Conservation (phyloP, 2,888 invertebrate genomes). For the Troglohyphantes excavatus region DNA sequence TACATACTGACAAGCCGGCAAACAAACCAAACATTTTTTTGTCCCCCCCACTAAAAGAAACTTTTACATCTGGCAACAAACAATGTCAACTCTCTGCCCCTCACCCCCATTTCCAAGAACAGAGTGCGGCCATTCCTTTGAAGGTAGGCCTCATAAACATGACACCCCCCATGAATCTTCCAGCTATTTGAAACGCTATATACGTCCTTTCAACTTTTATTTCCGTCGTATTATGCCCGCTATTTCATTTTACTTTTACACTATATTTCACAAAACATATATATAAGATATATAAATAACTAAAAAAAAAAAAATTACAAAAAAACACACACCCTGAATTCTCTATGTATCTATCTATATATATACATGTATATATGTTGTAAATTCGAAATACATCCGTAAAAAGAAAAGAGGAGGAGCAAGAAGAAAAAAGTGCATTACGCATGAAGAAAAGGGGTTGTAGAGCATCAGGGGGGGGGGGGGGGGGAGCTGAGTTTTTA, state of each 20-base stretch:
- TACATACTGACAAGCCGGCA: no score
- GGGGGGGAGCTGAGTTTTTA: slow-evolving; percentile 50
- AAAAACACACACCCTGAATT: slow-evolving; percentile 22
- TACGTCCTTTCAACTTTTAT: slow-evolving; percentile 43
- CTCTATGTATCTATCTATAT: neutral
- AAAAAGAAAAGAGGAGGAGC: neutral
- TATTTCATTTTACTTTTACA: slow-evolving; percentile 59
- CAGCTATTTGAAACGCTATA: slow-evolving; percentile 56
- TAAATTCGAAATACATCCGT: slow-evolving; percentile 48
- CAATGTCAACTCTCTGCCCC: no score
- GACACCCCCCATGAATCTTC: slow-evolving; percentile 58
- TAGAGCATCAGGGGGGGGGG: neutral
- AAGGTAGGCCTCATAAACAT: slow-evolving; percentile 43
- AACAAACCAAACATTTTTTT: no score
- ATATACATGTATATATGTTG: slow-evolving; percentile 16
- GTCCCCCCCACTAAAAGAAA: no score
- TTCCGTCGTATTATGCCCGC: slow-evolving; percentile 37
- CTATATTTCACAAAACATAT: slow-evolving; percentile 26
- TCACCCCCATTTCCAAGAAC: no score
- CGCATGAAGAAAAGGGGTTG: slow-evolving; percentile 37
- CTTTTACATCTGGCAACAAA: no score
- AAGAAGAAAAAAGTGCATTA: slow-evolving; percentile 59
- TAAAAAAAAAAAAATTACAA: no score
- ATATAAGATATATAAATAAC: neutral
- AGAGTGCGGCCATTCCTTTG: slow-evolving; percentile 30